Evolutionary conservation across 1,140 invertebrate species (phyloP).

Genomic region (Fopius arisanus): DNA sequence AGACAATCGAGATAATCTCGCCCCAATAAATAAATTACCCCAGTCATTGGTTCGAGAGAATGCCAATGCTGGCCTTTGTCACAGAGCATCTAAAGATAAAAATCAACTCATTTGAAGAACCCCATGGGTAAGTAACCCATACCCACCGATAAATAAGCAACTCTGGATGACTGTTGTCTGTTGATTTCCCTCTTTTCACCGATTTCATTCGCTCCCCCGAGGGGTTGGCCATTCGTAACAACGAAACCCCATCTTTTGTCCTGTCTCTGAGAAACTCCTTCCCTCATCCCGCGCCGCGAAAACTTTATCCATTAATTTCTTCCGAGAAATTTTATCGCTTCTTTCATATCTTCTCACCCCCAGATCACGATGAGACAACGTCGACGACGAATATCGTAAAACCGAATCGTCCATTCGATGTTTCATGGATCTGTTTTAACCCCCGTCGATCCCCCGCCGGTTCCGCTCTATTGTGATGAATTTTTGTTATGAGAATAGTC

Average conservation of each 20-base stretch:
- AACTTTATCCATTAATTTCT: constrained; percentile 35
- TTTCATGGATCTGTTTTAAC: constrained; percentile 16
- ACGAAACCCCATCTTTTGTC: neutral
- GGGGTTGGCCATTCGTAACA: neutral
- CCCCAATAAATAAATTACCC: constrained; percentile 25
- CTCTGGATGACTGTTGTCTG: neutral
- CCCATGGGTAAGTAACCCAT: neutral
- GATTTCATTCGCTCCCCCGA: neutral
- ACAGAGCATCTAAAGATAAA: constrained; percentile 29
- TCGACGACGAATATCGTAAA: constrained; percentile 28
- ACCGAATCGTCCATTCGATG: constrained; percentile 22
- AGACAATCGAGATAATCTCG: neutral
- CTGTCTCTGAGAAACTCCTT: neutral
- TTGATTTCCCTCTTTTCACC: constrained; percentile 7
- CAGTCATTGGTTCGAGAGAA: neutral
- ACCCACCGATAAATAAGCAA: neutral
- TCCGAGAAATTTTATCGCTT: constrained; percentile 33
- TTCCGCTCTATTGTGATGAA: constrained; percentile 11
- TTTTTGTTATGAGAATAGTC: neutral
- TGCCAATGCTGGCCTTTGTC: constrained; percentile 3
- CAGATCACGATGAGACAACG: neutral
- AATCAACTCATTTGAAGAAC: constrained; percentile 33
- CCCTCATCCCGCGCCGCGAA: neutral
- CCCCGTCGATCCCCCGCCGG: neutral
- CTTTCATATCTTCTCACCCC: constrained; percentile 18